A percentile compares a stretch with the other conserved stretches of the same genome.
Conservation (phyloP, 2,113 vertebrate species). For the Forbesichthys papilliferus region DNA sequence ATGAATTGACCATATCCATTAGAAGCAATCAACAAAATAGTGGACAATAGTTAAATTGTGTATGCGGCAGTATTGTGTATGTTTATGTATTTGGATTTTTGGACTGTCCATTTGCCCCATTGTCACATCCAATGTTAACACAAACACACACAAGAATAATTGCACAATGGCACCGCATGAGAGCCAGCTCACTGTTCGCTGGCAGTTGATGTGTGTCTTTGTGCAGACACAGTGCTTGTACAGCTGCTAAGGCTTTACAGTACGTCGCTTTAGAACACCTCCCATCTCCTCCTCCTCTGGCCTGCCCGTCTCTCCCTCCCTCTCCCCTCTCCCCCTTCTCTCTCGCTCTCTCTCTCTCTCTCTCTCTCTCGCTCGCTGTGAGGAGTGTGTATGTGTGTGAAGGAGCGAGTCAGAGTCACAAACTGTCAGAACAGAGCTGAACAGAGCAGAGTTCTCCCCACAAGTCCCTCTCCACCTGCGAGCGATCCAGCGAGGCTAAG, state of each 20-base stretch:
- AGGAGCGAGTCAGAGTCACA: slow-evolving; percentile 47
- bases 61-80: too few relatives aligned
- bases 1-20: background rate
- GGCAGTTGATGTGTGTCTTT: background rate
- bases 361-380: slow-evolving; percentile 2
- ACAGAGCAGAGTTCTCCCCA: slow-evolving; percentile 44
- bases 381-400: slow-evolving; percentile 36
- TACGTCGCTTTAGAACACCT: too few relatives aligned
- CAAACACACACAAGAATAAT: background rate
- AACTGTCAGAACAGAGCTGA: slow-evolving; percentile 50
- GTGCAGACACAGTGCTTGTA: background rate
- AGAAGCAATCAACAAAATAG: too few relatives aligned
- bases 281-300: slow-evolving; percentile 36
- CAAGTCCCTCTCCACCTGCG: slow-evolving; percentile 8
- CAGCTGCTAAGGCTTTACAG: slow-evolving; percentile 1
- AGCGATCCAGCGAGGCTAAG: slow-evolving; percentile 2
- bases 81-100: too few relatives aligned
- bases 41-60: too few relatives aligned
- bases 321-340: slow-evolving; percentile 38
- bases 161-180: background rate
- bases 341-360: slow-evolving; percentile 2
- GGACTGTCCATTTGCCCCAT: slow-evolving; percentile 2
- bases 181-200: background rate
- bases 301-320: slow-evolving; percentile 31
- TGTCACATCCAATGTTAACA: background rate